These are phyloP conservation scores for Chiroxiphia lanceolata DNA, from an alignment of 2,797 vertebrate species.

Conservation along the genomic window DNA sequence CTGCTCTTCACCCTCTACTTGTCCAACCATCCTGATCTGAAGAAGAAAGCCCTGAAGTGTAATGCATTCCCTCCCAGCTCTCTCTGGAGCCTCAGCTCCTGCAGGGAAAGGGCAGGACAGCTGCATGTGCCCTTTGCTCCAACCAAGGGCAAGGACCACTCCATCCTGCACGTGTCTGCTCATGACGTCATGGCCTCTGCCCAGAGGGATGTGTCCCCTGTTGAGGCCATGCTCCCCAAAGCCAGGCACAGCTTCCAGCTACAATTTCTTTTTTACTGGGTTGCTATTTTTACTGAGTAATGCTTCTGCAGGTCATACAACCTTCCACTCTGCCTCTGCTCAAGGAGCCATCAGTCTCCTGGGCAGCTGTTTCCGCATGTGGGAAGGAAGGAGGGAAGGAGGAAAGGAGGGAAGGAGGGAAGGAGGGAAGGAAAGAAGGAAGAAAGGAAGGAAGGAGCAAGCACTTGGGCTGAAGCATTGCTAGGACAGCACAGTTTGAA, in stretches of 20 bases:
- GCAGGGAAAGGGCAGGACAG: background rate
- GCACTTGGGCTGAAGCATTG: background rate
- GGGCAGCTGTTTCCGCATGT: background rate
- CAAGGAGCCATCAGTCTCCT: background rate
- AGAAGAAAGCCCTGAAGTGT: background rate
- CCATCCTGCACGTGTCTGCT: background rate
- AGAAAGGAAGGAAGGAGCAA: no score
- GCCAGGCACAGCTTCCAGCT: background rate
- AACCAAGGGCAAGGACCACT: background rate
- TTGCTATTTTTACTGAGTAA: background rate
- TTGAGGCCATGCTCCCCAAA: background rate
- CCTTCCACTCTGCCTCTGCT: background rate
- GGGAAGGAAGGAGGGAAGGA: background rate
- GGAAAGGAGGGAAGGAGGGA: no score
- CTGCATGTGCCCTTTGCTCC: background rate
- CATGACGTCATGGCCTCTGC: background rate
- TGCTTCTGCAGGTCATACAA: background rate
- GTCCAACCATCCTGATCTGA: background rate
- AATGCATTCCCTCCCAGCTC: background rate
- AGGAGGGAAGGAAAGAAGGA: no score
- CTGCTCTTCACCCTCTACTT: background rate
- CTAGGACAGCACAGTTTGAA: background rate
- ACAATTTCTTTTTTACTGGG: background rate
- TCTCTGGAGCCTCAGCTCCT: background rate
- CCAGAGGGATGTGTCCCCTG: background rate